Evolutionary conservation across 2,888 invertebrate species (phyloP).

Genomic region (Pycnomerus fuliginosus): DNA sequence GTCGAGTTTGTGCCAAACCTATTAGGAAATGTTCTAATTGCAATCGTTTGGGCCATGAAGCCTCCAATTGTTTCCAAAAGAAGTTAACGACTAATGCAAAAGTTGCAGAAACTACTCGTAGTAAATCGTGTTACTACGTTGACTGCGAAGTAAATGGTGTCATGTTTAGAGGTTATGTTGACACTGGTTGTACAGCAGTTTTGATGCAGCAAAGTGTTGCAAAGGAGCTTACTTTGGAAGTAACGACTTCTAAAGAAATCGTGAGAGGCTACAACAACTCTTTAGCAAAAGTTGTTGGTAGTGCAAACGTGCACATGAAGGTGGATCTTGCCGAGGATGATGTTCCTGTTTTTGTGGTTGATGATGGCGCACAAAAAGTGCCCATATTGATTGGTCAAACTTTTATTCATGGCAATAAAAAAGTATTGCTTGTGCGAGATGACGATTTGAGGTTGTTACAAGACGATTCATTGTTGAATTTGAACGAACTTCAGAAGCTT

Average conservation of each 20-base stretch:
- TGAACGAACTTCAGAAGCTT: no score
- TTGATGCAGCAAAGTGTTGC: conserved; percentile 4
- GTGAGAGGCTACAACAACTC: conserved; percentile 1
- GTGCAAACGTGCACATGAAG: conserved; percentile 4
- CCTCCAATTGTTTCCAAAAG: background rate
- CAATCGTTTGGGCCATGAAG: conserved; percentile 18
- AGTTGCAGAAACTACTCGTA: background rate
- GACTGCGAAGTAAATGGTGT: conserved; percentile 1
- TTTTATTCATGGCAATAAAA: conserved; percentile 8
- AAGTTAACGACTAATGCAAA: background rate
- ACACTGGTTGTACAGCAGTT: conserved; percentile 11
- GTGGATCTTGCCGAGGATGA: conserved; percentile 12
- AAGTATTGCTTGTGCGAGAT: background rate
- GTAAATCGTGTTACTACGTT: background rate
- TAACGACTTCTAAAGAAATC: background rate
- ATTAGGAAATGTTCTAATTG: conserved; percentile 17
- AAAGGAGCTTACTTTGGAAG: background rate
- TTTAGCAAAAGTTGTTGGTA: conserved; percentile 6
- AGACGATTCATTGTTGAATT: no score
- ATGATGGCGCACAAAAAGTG: conserved; percentile 4
- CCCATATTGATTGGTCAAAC: conserved; percentile 17
- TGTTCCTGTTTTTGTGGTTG: conserved; percentile 5
- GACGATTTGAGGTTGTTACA: background rate
- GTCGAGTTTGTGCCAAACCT: conserved; percentile 14
- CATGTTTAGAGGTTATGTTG: conserved; percentile 4